Base-by-base conservation (phyloP, 2,797 vertebrate species). In the Enteromius thamalakanensis region DNA sequence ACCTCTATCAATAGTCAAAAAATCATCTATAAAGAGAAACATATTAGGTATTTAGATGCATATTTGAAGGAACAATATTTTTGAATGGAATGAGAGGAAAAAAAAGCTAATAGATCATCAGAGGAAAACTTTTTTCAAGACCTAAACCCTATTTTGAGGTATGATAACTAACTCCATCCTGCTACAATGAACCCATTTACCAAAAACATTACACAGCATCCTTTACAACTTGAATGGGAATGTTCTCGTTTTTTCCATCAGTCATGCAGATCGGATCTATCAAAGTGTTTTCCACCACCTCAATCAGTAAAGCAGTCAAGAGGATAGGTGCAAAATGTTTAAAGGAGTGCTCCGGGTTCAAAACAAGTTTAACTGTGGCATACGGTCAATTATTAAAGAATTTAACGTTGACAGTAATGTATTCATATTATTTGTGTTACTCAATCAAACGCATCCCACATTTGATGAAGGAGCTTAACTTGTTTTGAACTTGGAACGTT, bases 1-100 rank as follows among this genome's bases (percentile, higher is more conserved):
- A 95, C 94, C 88, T 83, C 83, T 89, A 81, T 90, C 91, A 6
- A 92, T 85, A 82, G 85, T 89, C 26, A 93, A 91, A 84, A 95
- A 78, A 77, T 95, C 94, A 90, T 95, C 94, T 95, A 53, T 26
- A 83, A 81, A 40, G 85, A 84, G 76, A 0, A 88, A 40, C 62
- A 82, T 79, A 2, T 32, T 47, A 47, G 19, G 32, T 42, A 12
- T 23, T 81, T 37, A 67, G n/a, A 49, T 37, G 60, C 2, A 14
- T 62, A 26, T 60, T 15, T 4, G 7, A 82, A 76, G 17, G 23
- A 15, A 42, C 51, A 69, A 26, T 55, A 3, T 3, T 42, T 10
- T 29, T 29, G 14, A n/a, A 4, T 19, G n/a, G 21, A 70, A 32
- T 29, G n/a, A 51, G 32, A 17, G 53, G 26, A 34, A 67, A 67